Conservation (phyloP, 1,140 invertebrate species). For the Aporrectodea caliginosa region DNA sequence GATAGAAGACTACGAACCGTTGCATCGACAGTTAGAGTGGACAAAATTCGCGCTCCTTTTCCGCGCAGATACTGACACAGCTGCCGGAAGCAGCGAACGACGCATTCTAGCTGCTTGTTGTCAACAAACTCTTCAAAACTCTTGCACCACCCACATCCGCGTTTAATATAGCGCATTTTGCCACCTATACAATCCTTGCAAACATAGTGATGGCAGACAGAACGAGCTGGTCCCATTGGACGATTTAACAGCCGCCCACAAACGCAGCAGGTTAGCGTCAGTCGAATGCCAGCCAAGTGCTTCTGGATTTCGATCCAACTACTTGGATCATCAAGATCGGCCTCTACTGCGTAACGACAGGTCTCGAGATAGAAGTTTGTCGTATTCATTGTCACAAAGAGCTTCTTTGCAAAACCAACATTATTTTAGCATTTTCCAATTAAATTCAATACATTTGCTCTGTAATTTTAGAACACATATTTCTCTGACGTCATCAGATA, state of each 20-base stretch:
- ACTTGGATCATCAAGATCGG: not conserved
- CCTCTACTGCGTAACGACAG: not conserved
- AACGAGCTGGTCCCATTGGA: conserved; percentile 73
- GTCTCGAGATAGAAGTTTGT: not conserved
- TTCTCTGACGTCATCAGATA: not conserved
- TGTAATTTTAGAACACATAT: not conserved
- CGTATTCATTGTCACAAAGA: not conserved
- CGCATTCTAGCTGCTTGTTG: conserved; percentile 73
- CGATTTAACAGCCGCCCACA: conserved; percentile 63
- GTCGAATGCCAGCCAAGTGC: not conserved
- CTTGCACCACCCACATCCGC: conserved; percentile 78
- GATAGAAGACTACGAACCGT: conserved; percentile 65
- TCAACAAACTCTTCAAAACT: conserved; percentile 77
- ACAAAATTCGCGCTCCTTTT: conserved; percentile 60
- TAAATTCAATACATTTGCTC: no score
- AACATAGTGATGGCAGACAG: conserved; percentile 82
- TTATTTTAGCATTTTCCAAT: no score
- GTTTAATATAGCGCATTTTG: conserved; percentile 72
- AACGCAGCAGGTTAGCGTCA: not conserved
- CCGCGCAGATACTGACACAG: conserved; percentile 75
- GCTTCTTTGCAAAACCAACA: no score
- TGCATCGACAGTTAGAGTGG: conserved; percentile 54
- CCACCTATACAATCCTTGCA: conserved; percentile 75
- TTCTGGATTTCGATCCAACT: not conserved
- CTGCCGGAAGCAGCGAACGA: conserved; percentile 82